Conservation (phyloP, 2,113 vertebrate genomes). For the Ailuropoda melanoleuca region DNA sequence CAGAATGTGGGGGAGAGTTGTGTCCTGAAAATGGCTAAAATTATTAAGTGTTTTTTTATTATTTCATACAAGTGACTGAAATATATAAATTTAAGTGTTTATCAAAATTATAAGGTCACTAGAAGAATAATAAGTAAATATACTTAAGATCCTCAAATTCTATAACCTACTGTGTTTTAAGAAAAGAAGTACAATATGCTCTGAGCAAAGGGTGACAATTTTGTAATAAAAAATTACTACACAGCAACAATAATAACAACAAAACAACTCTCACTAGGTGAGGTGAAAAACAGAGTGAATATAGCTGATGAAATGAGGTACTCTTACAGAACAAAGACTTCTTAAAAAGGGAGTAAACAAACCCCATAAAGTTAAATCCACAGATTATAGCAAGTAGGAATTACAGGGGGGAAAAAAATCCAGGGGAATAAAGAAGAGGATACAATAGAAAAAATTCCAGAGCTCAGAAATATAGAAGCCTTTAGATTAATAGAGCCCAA, state of each 20-base stretch:
- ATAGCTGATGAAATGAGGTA: neutral
- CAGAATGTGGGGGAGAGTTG: neutral
- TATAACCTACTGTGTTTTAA: neutral
- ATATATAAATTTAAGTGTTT: neutral
- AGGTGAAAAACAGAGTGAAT: neutral
- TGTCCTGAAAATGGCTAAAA: neutral
- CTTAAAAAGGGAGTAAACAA: neutral
- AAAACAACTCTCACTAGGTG: neutral
- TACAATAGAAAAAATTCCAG: neutral
- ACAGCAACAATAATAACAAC: neutral
- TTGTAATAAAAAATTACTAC: neutral
- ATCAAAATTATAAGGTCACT: neutral
- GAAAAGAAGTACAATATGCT: neutral
- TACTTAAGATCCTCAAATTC: neutral
- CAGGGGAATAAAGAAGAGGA: neutral
- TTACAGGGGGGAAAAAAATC: neutral
- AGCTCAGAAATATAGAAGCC: neutral
- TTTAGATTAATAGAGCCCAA: neutral
- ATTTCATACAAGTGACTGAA: neutral
- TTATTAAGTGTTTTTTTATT: neutral
- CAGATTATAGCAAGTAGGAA: neutral
- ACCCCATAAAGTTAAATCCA: neutral
- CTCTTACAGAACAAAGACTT: neutral
- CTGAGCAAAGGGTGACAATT: neutral
- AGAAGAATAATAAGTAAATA: neutral